Evolutionary conservation across 2,113 vertebrate species (phyloP).

Genomic region (Peromyscus californicus): DNA sequence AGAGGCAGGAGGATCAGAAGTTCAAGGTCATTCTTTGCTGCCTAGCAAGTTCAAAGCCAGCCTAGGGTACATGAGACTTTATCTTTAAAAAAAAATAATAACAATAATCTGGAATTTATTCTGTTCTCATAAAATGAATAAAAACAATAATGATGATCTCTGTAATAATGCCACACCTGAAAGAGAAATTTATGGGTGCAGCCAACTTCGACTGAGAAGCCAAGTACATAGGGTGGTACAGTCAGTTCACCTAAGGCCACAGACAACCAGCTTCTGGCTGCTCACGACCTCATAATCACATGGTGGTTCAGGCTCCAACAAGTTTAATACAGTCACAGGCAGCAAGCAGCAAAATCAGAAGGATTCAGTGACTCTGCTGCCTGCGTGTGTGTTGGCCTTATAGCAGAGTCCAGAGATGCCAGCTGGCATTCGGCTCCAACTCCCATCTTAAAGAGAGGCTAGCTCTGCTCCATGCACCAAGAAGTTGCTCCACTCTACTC

Average conservation of each 20-base stretch:
- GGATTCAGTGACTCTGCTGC: conserved; percentile 51
- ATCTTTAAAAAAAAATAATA: neutral
- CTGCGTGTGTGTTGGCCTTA: conserved; percentile 65
- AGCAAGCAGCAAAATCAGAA: conserved; percentile 53
- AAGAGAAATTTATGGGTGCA: conserved; percentile 24
- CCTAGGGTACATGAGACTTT: neutral
- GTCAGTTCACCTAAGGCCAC: conserved; percentile 57
- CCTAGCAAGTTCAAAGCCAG: neutral
- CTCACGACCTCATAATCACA: neutral
- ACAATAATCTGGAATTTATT: neutral
- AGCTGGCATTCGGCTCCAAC: conserved; percentile 42
- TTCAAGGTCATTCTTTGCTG: neutral
- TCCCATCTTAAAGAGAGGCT: conserved; percentile 63
- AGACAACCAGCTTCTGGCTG: neutral
- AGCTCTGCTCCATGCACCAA: neutral
- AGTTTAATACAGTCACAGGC: conserved; percentile 23
- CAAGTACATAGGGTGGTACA: neutral
- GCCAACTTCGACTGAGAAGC: neutral
- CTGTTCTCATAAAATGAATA: conserved; percentile 51
- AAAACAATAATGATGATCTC: conserved; percentile 2
- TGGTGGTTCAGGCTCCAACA: conserved; percentile 52
- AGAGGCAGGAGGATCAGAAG: neutral
- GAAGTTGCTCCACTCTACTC: conserved; percentile 14
- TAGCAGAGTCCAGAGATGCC: conserved; percentile 55
- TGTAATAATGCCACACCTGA: conserved; percentile 58